Evolutionary conservation across 2,797 vertebrate species (phyloP), one percentile per base, ranked within the genome.

Genomic region (Serranus cabrilla): DNA sequence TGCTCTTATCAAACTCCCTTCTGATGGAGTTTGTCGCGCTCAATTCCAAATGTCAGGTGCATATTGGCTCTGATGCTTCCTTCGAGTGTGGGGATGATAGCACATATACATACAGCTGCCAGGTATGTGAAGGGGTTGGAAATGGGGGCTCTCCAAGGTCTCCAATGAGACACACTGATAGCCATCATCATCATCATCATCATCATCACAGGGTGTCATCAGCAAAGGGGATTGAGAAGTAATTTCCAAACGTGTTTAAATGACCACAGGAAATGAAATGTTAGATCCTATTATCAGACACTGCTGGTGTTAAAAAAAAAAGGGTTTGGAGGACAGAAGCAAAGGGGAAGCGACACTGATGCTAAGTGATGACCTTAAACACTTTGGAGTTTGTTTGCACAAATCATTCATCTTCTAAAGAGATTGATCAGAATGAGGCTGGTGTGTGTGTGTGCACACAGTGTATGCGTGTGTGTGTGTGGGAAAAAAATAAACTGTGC

Each of bases 51-150:
- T 90, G 91, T 94, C 90, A 92, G 90, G 90, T 90, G 91, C 86
- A 91, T 88, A 91, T 93, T 89, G 90, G 89, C 91, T 91, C 81
- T 63, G 83, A 80, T 80, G 80, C 84, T 84, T 87, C 75, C 91
- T 91, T 90, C 16, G 46, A 89, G 90, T 86, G 87, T 74, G n/a
- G 74, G 74, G 88, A 91, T 90, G 92, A 91, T 84, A 78, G 83
- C 87, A 83, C 85, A 90, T 93, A 93, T 93, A 92, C 92, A 93
- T 93, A 91, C 91, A 93, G 92, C 92, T 93, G 90, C 82, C 88
- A 92, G 90, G 87, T 93, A 89, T 91, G 87, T 91, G 92, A 88
- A 91, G 90, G 84, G 84, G 72, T 52, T 77, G 75, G 66, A 91
- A 91, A 92, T 90, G 65, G 84, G 88, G 71, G 80, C 86, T 87